Evolutionary conservation across 1,140 invertebrate genomes (phyloP).

Genomic region (Xylocopa sonorina): DNA sequence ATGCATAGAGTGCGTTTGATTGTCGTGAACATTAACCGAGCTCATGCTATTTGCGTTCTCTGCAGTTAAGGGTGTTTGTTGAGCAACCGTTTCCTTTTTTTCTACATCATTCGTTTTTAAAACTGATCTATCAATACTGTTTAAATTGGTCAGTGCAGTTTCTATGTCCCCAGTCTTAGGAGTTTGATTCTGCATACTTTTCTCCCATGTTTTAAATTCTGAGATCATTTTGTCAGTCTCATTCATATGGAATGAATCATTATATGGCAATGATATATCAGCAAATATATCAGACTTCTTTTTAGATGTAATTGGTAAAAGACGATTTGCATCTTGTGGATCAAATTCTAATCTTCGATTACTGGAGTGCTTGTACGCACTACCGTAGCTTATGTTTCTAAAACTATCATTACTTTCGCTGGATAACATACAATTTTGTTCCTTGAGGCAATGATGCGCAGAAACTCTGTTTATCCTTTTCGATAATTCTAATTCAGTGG

Average conservation of each 20-base stretch:
- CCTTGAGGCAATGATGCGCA: constrained; percentile 32
- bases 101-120: background rate
- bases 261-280: constrained; percentile 66
- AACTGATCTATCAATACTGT: constrained; percentile 15
- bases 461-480: constrained; percentile 60
- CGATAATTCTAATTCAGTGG: constrained; percentile 72
- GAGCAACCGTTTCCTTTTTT: constrained; percentile 16
- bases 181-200: constrained; percentile 16
- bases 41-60: constrained; percentile 7
- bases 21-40: background rate
- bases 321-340: background rate
- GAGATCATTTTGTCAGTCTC: constrained; percentile 72
- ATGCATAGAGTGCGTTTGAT: background rate
- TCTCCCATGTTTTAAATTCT: constrained; percentile 71
- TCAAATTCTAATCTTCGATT: constrained; percentile 47
- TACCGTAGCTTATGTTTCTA: background rate
- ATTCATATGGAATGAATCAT: constrained; percentile 64
- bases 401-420: background rate
- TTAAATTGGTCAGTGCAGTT: background rate
- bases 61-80: background rate
- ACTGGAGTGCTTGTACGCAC: background rate
- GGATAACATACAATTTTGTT: constrained; percentile 8
- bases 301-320: constrained; percentile 8
- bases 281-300: constrained; percentile 42
- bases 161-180: constrained; percentile 18